phyloP scores from a whole-genome alignment of 2,113 vertebrate species.

The Labrus mixtus region DNA sequence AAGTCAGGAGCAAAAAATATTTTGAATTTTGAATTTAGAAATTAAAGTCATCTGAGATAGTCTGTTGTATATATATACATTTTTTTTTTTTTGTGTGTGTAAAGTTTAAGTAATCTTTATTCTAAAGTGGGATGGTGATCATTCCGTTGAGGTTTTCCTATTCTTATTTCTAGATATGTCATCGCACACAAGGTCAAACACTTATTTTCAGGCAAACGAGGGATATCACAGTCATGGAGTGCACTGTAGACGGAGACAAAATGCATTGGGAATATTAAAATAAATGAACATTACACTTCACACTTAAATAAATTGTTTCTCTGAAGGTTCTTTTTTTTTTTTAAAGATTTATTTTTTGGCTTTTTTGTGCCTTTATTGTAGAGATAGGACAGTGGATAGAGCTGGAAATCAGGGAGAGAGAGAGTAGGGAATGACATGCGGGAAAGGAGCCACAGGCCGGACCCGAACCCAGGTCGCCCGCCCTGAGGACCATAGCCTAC shows the following conservation, averaged over 20 bases:
- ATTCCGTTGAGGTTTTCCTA: neutral
- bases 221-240: neutral
- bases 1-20: constrained; percentile 2
- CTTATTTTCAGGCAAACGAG: neutral
- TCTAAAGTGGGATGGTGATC: too few species aligned
- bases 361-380: too few species aligned
- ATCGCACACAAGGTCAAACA: neutral
- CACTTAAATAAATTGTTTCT: neutral
- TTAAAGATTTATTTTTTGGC: too few species aligned
- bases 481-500: too few species aligned
- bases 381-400: too few species aligned
- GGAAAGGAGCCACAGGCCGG: too few species aligned
- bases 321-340: neutral
- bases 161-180: neutral
- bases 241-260: neutral
- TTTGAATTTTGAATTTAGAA: constrained; percentile 7
- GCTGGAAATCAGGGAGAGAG: too few species aligned
- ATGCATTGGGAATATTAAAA: neutral
- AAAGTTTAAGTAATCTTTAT: too few species aligned
- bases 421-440: too few species aligned
- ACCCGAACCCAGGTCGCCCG: too few species aligned
- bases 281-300: neutral
- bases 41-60: constrained; percentile 15
- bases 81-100: neutral
- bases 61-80: neutral